phyloP scores from a whole-genome alignment of 2,113 vertebrate species.

The Nipponia nippon region DNA sequence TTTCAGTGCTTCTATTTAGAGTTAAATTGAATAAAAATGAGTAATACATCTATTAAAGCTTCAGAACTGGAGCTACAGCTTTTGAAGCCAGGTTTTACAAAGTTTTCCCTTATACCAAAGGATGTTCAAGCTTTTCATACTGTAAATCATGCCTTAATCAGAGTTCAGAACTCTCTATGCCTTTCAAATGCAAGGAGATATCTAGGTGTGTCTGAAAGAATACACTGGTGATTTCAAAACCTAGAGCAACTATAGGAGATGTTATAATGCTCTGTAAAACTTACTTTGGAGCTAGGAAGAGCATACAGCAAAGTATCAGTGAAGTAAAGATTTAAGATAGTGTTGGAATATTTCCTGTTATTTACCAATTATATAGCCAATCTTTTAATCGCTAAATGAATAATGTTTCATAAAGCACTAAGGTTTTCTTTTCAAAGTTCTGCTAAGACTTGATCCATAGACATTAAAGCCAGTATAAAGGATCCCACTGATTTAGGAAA shows the following conservation, averaged over 20 bases:
- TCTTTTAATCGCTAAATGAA: neutral
- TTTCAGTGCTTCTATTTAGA: conserved; percentile 50
- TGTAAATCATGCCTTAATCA: conserved; percentile 39
- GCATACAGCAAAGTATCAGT: neutral
- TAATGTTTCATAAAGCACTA: neutral
- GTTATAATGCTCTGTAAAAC: neutral
- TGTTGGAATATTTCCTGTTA: neutral
- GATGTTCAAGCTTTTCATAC: conserved; percentile 50
- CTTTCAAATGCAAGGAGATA: neutral
- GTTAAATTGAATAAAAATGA: conserved; percentile 55
- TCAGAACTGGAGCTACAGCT: neutral
- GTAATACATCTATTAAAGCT: conserved; percentile 28
- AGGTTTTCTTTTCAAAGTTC: neutral
- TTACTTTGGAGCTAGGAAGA: neutral
- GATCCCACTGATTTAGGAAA: neutral
- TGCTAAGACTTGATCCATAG: neutral
- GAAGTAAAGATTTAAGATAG: neutral
- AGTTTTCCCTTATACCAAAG: conserved; percentile 7
- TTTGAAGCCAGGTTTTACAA: conserved; percentile 40
- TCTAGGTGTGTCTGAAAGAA: neutral
- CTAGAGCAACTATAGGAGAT: neutral
- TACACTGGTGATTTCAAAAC: neutral
- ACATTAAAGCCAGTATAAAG: neutral
- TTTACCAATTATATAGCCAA: neutral
- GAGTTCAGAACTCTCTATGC: conserved; percentile 4